Conservation (phyloP, 2,888 invertebrate species). For the Acrobasis consociella region DNA sequence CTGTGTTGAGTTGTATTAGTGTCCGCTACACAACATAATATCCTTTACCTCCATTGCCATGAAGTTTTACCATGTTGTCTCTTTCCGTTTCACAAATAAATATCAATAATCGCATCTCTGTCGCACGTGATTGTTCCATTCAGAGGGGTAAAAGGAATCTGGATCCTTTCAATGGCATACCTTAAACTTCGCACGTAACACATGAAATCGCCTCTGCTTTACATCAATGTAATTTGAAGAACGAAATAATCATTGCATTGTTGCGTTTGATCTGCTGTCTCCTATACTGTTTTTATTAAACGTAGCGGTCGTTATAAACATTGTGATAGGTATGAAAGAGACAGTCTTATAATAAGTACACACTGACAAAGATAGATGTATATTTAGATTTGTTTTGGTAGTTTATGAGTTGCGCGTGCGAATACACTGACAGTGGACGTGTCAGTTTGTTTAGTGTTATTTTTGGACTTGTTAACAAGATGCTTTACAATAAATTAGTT, state of each 20-base stretch:
- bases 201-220: neutral
- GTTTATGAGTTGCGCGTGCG: slow-evolving; percentile 7
- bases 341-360: neutral
- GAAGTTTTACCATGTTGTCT: too few species aligned
- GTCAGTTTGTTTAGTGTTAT: neutral
- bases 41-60: too few species aligned
- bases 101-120: too few species aligned
- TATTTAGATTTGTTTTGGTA: neutral
- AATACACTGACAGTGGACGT: neutral
- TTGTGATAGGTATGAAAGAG: neutral
- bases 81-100: too few species aligned
- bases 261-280: neutral
- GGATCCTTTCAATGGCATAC: neutral
- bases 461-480: neutral
- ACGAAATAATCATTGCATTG: neutral
- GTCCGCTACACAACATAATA: too few species aligned
- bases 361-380: neutral
- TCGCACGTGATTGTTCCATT: too few species aligned
- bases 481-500: neutral
- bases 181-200: neutral
- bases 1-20: too few species aligned
- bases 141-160: too few species aligned
- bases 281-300: neutral
- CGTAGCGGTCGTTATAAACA: neutral
- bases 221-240: neutral